Conservation (phyloP, 2,113 vertebrate genomes). For the Phoxinus phoxinus region DNA sequence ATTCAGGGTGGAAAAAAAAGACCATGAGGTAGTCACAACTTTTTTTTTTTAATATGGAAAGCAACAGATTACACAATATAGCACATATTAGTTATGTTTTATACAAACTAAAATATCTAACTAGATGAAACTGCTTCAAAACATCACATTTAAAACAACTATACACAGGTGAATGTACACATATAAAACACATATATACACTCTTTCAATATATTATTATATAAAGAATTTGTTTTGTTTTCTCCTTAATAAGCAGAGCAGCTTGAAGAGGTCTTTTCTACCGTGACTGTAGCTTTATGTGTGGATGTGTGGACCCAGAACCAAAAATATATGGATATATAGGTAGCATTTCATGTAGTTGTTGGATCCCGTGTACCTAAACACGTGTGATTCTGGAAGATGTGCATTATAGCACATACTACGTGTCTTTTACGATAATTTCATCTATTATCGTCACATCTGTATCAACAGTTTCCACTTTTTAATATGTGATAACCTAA, state of each 20-base stretch:
- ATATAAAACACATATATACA: slow-evolving; percentile 84
- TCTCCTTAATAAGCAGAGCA: slow-evolving; percentile 67
- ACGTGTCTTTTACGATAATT: neutral
- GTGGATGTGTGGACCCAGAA: slow-evolving; percentile 44
- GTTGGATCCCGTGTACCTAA: slow-evolving; percentile 73
- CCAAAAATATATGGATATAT: slow-evolving; percentile 69
- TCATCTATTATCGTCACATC: neutral
- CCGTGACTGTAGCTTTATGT: slow-evolving; percentile 28
- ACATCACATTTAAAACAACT: slow-evolving; percentile 77
- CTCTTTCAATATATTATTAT: slow-evolving; percentile 87
- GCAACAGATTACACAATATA: slow-evolving; percentile 66
- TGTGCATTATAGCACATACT: neutral
- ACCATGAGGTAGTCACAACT: slow-evolving; percentile 39
- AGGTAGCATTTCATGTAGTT: slow-evolving; percentile 80
- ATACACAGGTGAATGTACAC: slow-evolving; percentile 84
- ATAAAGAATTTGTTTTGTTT: slow-evolving; percentile 78
- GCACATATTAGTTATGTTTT: slow-evolving; percentile 75
- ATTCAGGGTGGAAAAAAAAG: neutral
- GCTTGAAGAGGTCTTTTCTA: slow-evolving; percentile 71
- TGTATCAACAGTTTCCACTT: slow-evolving; percentile 6
- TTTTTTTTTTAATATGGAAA: slow-evolving; percentile 70
- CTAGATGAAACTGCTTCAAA: slow-evolving; percentile 70
- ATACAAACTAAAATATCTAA: slow-evolving; percentile 68
- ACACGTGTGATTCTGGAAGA: slow-evolving; percentile 3
- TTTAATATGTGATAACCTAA: slow-evolving; percentile 42